A percentile compares a stretch with the other conserved stretches of the same genome.
Evolutionary conservation across 1,140 invertebrate genomes (phyloP).

Genomic region (Geopemphigus sp.): DNA sequence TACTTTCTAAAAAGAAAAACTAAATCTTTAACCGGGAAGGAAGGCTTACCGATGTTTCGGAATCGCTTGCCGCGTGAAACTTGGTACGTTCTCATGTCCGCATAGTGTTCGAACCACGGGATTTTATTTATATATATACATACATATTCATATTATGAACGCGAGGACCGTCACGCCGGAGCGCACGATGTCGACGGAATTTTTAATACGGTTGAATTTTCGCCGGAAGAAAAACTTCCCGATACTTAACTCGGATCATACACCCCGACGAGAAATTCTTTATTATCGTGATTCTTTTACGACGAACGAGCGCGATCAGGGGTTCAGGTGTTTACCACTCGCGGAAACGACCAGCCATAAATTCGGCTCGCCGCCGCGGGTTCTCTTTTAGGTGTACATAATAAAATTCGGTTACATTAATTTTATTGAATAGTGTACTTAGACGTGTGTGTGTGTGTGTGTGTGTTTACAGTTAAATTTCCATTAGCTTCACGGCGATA

Average conservation of each 20-base stretch:
- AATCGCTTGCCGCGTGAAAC: no score
- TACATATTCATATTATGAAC: no score
- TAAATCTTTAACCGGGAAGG: no score
- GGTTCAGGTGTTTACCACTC: constrained; percentile 9
- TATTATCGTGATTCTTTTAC: constrained; percentile 1
- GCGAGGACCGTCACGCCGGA: neutral
- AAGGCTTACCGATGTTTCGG: no score
- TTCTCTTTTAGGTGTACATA: neutral
- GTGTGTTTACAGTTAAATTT: no score
- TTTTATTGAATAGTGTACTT: constrained; percentile 7
- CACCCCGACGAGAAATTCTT: neutral
- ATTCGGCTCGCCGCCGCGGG: neutral
- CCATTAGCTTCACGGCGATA: no score
- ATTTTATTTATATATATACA: no score
- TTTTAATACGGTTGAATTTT: neutral
- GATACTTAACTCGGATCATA: neutral
- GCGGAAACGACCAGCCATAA: constrained; percentile 16
- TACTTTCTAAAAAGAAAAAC: no score
- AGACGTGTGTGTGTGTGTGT: no score
- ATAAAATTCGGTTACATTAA: constrained; percentile 36
- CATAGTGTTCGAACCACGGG: no score
- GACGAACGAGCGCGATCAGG: constrained; percentile 3
- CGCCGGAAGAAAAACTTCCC: neutral
- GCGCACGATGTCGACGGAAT: neutral
- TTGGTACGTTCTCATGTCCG: no score